Conservation (phyloP, 2,113 vertebrate species). For the Caloenas nicobarica region DNA sequence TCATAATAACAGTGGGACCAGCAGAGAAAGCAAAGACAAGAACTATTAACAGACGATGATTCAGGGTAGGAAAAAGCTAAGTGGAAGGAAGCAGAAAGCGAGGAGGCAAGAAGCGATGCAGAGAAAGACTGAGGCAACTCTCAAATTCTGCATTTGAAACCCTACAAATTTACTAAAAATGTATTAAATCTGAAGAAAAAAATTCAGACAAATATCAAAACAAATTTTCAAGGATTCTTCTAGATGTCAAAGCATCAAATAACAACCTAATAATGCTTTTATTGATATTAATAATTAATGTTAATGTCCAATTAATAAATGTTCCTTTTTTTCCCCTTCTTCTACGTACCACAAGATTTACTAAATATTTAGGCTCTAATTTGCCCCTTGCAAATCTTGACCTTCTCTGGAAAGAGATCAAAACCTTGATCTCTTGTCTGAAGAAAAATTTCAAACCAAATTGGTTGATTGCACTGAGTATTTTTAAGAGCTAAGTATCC, state of each 20-base stretch:
- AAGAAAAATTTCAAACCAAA: not conserved
- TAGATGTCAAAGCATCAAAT: not conserved
- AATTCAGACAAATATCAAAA: not conserved
- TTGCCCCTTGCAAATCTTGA: not conserved
- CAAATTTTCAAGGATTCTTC: not conserved
- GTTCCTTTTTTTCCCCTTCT: not conserved
- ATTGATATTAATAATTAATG: not conserved
- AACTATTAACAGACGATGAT: not conserved
- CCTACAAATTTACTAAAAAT: not conserved
- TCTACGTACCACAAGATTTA: not conserved
- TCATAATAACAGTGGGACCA: not conserved
- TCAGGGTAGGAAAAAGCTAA: not conserved
- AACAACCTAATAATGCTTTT: not conserved
- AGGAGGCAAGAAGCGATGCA: not conserved
- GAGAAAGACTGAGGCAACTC: not conserved
- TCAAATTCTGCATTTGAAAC: not conserved
- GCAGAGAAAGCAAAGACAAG: not conserved
- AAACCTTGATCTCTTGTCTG: not conserved
- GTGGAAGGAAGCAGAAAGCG: not conserved
- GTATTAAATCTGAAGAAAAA: not conserved
- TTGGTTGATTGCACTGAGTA: not conserved
- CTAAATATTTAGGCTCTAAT: not conserved
- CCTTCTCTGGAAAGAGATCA: not conserved
- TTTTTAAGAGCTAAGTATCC: not conserved
- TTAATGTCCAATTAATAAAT: not conserved